phyloP scores from a whole-genome alignment of 2,113 vertebrate genomes.

The Aldabrachelys gigantea region DNA sequence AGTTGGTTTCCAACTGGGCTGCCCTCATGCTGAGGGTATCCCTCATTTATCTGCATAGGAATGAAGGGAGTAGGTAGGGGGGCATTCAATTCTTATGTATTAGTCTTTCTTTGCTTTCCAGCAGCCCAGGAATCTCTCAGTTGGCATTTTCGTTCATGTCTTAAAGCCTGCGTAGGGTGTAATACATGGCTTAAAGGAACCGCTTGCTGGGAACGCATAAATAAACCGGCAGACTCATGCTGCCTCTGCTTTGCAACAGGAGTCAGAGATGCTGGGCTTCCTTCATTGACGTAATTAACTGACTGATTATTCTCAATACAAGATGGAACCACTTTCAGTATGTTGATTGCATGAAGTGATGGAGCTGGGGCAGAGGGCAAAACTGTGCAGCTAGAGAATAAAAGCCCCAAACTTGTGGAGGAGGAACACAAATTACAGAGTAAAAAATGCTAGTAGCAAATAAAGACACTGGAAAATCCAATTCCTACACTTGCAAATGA shows the following conservation, averaged over 20 bases:
- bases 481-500: neutral
- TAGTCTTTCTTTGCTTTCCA: conserved; percentile 53
- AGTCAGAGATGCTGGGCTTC: neutral
- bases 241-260: conserved; percentile 17
- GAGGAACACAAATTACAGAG: conserved; percentile 26
- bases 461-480: neutral
- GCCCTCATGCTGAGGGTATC: conserved; percentile 32
- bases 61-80: conserved; percentile 44
- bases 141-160: conserved; percentile 12
- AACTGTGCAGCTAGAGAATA: conserved; percentile 12
- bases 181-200: conserved; percentile 35
- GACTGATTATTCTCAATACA: conserved; percentile 38
- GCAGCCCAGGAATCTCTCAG: conserved; percentile 45
- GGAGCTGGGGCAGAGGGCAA: conserved; percentile 1
- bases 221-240: neutral
- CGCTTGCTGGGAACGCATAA: neutral
- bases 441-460: conserved; percentile 18
- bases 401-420: conserved; percentile 32
- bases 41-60: conserved; percentile 10
- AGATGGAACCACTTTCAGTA: conserved; percentile 24
- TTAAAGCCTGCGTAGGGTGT: conserved; percentile 37
- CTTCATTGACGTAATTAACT: conserved; percentile 44
- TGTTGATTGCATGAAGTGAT: conserved; percentile 14
- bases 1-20: conserved; percentile 9
- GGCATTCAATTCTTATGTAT: conserved; percentile 25